Percentiles rank a stretch among this genome's conserved stretches.
Evolutionary conservation across 2,113 vertebrate species (phyloP).

Genomic region (Dipodomys merriami): DNA sequence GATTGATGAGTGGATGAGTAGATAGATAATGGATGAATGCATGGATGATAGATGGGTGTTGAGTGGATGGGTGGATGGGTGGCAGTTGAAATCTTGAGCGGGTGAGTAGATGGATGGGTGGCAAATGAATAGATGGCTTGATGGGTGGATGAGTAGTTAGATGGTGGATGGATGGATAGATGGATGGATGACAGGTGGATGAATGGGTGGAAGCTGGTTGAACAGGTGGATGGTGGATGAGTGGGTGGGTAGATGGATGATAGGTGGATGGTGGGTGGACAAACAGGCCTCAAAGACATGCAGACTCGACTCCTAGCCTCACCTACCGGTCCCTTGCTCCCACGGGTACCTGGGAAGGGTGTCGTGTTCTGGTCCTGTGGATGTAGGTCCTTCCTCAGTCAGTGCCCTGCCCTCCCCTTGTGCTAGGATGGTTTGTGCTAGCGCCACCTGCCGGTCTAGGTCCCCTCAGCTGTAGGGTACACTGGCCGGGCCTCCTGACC

Average conservation of each 20-base stretch:
- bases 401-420: background rate
- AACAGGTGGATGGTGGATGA: too few relatives aligned
- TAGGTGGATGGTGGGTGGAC: background rate
- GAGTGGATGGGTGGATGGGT: too few relatives aligned
- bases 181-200: background rate
- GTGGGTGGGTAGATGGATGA: background rate
- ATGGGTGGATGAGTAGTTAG: background rate
- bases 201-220: too few relatives aligned
- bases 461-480: background rate
- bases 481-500: too few relatives aligned
- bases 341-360: too few relatives aligned
- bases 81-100: rapidly evolving
- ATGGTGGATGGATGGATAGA: too few relatives aligned
- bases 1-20: too few relatives aligned
- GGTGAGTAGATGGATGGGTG: background rate
- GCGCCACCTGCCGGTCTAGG: too few relatives aligned
- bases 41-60: too few relatives aligned
- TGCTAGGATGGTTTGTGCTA: background rate
- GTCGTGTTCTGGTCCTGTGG: too few relatives aligned
- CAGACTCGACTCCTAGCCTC: background rate
- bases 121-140: background rate
- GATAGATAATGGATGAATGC: background rate
- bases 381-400: rapidly evolving
- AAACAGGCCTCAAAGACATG: too few relatives aligned
- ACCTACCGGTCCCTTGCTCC: too few relatives aligned